phyloP scores from a whole-genome alignment of 2,888 invertebrate genomes.

The Zygogramma bicolorata region DNA sequence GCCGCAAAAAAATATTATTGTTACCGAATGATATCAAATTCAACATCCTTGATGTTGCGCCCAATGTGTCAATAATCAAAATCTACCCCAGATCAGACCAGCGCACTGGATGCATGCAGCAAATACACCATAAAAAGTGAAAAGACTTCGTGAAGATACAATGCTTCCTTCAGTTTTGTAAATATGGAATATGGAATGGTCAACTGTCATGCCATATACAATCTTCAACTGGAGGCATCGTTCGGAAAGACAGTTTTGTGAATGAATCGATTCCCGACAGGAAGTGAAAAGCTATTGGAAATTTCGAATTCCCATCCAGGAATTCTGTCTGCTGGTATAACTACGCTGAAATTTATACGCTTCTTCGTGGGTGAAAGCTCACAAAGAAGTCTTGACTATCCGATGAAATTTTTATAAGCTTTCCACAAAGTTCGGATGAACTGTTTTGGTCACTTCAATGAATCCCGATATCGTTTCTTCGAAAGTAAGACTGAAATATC shows the following conservation, averaged over 20 bases:
- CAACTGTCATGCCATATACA: slow-evolving; percentile 1
- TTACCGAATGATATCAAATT: no score
- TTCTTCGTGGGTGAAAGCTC: no score
- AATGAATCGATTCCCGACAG: background rate
- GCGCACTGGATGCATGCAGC: background rate
- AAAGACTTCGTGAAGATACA: background rate
- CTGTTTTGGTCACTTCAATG: no score
- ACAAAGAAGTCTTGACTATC: no score
- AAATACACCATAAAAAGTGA: slow-evolving; percentile 7
- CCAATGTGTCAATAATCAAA: background rate
- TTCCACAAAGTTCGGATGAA: no score
- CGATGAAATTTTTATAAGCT: background rate
- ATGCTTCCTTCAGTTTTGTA: background rate
- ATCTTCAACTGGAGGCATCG: background rate
- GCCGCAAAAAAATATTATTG: no score
- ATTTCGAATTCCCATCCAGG: background rate
- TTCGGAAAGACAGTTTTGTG: background rate
- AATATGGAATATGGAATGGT: slow-evolving; percentile 1
- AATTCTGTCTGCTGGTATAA: background rate
- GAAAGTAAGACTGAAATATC: no score
- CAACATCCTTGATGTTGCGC: no score
- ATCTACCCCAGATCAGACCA: background rate
- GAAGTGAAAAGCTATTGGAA: background rate
- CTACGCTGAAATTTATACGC: background rate
- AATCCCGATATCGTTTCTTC: no score